These are phyloP conservation scores for Doryteuthis pealeii DNA, from an alignment of 1,140 invertebrate species.

Conservation along the genomic window DNA sequence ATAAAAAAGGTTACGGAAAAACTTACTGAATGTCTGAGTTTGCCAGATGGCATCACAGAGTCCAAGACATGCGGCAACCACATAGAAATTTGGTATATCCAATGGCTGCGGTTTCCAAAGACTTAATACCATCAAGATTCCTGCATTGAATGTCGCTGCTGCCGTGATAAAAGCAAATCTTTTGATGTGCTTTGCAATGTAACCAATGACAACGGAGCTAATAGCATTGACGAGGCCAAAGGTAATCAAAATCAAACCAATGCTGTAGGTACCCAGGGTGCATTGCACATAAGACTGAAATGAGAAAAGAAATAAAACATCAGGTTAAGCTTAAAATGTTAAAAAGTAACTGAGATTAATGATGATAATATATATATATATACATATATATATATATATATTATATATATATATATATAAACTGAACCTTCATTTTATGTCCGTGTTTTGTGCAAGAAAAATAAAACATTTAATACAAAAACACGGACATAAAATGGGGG, in stretches of 20 bases:
- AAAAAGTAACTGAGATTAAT: too few species aligned
- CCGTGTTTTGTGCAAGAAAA: too few species aligned
- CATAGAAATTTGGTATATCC: constrained; percentile 61
- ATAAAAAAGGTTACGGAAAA: too few species aligned
- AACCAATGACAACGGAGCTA: constrained; percentile 53
- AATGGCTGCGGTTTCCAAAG: constrained; percentile 56
- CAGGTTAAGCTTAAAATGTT: too few species aligned
- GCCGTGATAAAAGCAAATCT: constrained; percentile 56
- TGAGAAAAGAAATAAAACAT: constrained; percentile 18
- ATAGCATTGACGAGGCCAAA: constrained; percentile 57
- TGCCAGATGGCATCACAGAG: constrained; percentile 62
- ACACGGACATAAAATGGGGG: too few species aligned
- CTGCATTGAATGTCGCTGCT: constrained; percentile 57
- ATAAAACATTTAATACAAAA: too few species aligned
- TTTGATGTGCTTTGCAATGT: constrained; percentile 57
- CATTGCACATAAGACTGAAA: constrained; percentile 60
- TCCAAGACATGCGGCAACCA: constrained; percentile 59
- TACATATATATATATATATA: not conserved
- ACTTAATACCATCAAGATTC: constrained; percentile 57
- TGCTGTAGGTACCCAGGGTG: constrained; percentile 55
- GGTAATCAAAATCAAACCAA: constrained; percentile 58
- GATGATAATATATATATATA: not conserved
- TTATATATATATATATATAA: too few species aligned
- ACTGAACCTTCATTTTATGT: too few species aligned
- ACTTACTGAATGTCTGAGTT: constrained; percentile 61